Percentiles rank a stretch among this genome's conserved stretches.
Conservation (phyloP, 2,888 invertebrate genomes). For the Caenorhabditis auriculariae region DNA sequence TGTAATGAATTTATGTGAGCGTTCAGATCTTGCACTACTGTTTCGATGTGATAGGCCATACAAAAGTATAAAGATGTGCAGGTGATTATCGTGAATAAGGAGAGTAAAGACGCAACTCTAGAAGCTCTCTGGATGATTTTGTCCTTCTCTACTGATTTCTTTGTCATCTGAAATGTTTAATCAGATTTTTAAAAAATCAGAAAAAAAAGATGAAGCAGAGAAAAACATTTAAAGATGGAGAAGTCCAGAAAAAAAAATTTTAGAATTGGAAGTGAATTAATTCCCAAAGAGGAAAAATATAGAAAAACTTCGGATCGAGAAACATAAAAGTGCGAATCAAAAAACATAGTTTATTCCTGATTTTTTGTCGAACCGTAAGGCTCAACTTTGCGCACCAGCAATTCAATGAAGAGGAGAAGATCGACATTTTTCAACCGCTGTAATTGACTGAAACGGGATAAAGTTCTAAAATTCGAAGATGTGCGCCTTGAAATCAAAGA, state of each 20-base stretch:
- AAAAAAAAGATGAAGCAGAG: background rate
- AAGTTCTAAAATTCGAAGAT: too few relatives aligned
- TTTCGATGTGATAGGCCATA: conserved; percentile 14
- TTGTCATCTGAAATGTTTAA: conserved; percentile 25
- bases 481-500: too few relatives aligned
- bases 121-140: conserved; percentile 14
- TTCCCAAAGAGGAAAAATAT: conserved; percentile 1
- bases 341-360: too few relatives aligned
- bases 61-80: conserved; percentile 17
- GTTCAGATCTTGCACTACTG: conserved; percentile 4
- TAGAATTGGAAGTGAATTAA: conserved; percentile 3
- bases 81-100: conserved; percentile 17
- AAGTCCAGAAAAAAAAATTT: background rate
- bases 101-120: conserved; percentile 26
- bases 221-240: background rate
- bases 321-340: too few relatives aligned
- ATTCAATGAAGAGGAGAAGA: too few relatives aligned
- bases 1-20: conserved; percentile 15
- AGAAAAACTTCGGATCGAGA: too few relatives aligned
- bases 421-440: too few relatives aligned
- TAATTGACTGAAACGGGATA: too few relatives aligned
- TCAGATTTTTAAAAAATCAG: background rate
- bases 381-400: too few relatives aligned
- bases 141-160: conserved; percentile 20
- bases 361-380: too few relatives aligned